These are phyloP conservation scores for mouse (Mus musculus) DNA, from an alignment of 2,113 vertebrate species.

Conservation along the genomic window DNA sequence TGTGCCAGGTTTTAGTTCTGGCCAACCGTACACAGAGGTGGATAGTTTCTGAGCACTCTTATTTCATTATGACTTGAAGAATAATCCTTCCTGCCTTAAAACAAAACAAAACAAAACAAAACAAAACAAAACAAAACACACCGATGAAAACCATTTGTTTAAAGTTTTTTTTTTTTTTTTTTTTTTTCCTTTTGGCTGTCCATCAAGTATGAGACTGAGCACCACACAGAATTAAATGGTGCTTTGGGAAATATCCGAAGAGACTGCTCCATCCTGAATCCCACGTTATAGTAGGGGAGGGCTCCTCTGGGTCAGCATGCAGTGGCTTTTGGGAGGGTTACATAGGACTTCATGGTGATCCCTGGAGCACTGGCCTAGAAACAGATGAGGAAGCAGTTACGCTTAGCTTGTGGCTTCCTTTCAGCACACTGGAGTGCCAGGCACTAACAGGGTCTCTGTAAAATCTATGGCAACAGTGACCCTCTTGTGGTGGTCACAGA, in stretches of 20 bases:
- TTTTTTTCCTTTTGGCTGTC: constrained; percentile 59
- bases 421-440: not conserved
- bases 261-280: constrained; percentile 7
- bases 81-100: not conserved
- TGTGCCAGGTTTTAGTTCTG: not conserved
- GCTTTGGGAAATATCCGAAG: constrained; percentile 31
- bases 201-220: constrained; percentile 61
- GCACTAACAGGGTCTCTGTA: no score
- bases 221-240: constrained; percentile 25
- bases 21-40: not conserved
- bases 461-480: not conserved
- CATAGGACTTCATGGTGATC: not conserved
- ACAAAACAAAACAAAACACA: not conserved
- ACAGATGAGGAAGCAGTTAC: not conserved
- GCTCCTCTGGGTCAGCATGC: not conserved
- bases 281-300: not conserved
- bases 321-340: not conserved
- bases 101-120: not conserved
- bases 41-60: not conserved
- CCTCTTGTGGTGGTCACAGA: not conserved
- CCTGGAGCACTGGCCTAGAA: not conserved
- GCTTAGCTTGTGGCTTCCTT: not conserved
- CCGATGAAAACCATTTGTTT: constrained; percentile 61
- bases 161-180: constrained; percentile 2
- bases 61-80: constrained; percentile 1